phyloP scores from a whole-genome alignment of 2,113 vertebrate genomes.

The Bubo scandiacus region DNA sequence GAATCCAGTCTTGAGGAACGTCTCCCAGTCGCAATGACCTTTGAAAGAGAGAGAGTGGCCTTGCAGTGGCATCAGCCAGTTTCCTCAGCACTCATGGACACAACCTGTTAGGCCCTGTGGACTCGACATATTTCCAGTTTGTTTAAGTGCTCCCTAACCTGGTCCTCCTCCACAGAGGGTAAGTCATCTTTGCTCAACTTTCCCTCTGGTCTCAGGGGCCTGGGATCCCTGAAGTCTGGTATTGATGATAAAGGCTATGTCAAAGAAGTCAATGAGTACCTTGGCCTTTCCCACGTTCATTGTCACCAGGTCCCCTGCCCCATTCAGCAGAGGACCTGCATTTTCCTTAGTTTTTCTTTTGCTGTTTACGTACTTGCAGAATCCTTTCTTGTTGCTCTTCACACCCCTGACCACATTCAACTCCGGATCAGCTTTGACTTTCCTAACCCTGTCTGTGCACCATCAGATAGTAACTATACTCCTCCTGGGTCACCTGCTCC shows the following conservation, averaged over 20 bases:
- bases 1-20: not conserved
- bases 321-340: not conserved
- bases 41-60: not conserved
- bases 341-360: not conserved
- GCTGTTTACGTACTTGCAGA: not conserved
- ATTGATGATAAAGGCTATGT: not conserved
- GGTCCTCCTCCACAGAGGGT: not conserved
- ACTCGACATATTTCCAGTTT: not conserved
- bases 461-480: not conserved
- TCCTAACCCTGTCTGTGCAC: not conserved
- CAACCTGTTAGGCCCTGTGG: not conserved
- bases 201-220: not conserved
- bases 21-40: not conserved
- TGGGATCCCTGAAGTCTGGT: not conserved
- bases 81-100: not conserved
- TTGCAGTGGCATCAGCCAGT: not conserved
- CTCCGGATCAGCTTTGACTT: not conserved
- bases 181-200: not conserved
- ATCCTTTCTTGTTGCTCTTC: not conserved
- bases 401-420: not conserved
- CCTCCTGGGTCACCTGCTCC: not conserved
- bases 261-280: not conserved
- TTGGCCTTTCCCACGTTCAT: not conserved
- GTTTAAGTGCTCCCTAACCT: not conserved
- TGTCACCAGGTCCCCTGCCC: not conserved